Percentiles rank a stretch among this genome's conserved stretches.
Conservation (phyloP, 2,113 vertebrate genomes). For the Phyllostomus discolor region DNA sequence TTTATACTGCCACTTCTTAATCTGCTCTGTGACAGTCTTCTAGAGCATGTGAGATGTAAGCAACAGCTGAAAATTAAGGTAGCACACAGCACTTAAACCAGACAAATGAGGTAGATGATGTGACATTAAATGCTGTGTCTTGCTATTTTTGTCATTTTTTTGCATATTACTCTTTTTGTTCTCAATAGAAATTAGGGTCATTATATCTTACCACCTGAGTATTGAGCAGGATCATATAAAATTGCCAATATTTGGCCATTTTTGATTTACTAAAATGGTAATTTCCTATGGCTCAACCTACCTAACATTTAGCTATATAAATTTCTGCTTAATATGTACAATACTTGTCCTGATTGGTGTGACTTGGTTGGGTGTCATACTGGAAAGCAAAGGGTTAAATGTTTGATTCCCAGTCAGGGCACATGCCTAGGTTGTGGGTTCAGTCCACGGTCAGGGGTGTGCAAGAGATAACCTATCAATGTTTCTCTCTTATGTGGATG, state of each 20-base stretch:
- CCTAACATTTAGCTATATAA: not conserved
- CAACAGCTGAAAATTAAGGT: conserved; percentile 16
- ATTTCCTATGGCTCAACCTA: not conserved
- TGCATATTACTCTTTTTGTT: not conserved
- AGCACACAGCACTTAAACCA: not conserved
- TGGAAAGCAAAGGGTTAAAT: no score
- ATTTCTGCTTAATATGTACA: not conserved
- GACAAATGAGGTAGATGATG: not conserved
- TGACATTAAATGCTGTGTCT: not conserved
- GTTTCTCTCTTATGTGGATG: no score
- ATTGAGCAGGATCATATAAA: not conserved
- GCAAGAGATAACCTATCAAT: no score
- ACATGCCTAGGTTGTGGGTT: no score
- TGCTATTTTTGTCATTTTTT: conserved; percentile 1
- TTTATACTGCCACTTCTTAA: conserved; percentile 31
- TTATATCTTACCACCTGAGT: not conserved
- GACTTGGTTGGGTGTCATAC: no score
- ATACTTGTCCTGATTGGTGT: not conserved
- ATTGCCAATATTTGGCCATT: not conserved
- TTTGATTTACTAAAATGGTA: not conserved
- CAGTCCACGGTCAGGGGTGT: no score
- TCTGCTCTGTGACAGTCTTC: conserved; percentile 41
- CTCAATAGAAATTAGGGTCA: not conserved
- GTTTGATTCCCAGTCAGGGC: no score
- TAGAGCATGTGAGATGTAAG: not conserved